These are phyloP conservation scores for Drosophila yakuba DNA, from an alignment of 1,140 invertebrate genomes.

Conservation along the genomic window DNA sequence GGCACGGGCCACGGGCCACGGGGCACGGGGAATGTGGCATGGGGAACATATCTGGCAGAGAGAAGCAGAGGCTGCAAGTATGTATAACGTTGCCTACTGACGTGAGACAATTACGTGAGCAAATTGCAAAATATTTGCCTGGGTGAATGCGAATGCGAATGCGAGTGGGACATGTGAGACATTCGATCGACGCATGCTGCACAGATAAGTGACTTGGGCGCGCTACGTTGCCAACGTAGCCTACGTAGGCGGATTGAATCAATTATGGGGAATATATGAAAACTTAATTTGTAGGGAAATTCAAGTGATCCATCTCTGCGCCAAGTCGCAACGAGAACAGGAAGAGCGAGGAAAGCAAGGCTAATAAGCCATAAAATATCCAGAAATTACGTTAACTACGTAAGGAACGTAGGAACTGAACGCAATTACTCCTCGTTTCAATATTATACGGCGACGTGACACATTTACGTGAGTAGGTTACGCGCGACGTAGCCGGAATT, in stretches of 20 bases:
- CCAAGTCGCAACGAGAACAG: background rate
- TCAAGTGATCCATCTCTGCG: no score
- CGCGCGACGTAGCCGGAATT: slow-evolving; percentile 19
- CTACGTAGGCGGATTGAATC: slow-evolving; percentile 3
- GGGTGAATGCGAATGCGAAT: slow-evolving; percentile 29
- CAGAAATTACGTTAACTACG: slow-evolving; percentile 28
- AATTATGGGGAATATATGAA: slow-evolving; percentile 11
- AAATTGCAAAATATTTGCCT: slow-evolving; percentile 58
- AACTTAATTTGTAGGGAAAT: no score
- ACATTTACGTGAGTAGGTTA: slow-evolving; percentile 44
- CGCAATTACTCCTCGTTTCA: slow-evolving; percentile 36
- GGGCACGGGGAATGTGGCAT: no score
- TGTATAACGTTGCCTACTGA: slow-evolving; percentile 48
- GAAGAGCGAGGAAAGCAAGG: background rate
- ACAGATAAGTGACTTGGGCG: background rate
- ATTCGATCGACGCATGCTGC: slow-evolving; percentile 16
- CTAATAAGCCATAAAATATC: slow-evolving; percentile 23
- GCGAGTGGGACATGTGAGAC: slow-evolving; percentile 40
- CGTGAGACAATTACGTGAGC: slow-evolving; percentile 61
- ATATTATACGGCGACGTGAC: slow-evolving; percentile 41
- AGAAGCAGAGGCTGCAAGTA: slow-evolving; percentile 16
- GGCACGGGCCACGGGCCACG: background rate
- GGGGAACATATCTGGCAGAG: background rate
- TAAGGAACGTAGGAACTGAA: slow-evolving; percentile 2
- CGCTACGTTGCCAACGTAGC: background rate